A percentile compares a stretch with the other conserved stretches of the same genome.
These are phyloP conservation scores for Bubo scandiacus DNA, from an alignment of 2,113 vertebrate species.

Conservation along the genomic window DNA sequence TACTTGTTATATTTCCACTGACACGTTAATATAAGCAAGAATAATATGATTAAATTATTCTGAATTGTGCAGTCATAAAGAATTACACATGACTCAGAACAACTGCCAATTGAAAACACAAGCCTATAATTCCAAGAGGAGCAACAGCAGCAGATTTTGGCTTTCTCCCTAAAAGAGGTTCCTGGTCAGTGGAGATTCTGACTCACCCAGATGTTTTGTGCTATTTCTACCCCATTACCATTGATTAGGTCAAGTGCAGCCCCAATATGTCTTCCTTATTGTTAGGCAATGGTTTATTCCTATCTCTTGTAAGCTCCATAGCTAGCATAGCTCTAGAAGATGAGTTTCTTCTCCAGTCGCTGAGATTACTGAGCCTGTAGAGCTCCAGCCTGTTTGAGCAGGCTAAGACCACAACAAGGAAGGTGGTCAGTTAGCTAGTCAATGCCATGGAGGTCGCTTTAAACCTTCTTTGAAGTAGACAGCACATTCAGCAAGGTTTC, in stretches of 20 bases:
- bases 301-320: not conserved
- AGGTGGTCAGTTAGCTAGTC: not conserved
- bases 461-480: not conserved
- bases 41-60: conserved; percentile 49
- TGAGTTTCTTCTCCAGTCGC: not conserved
- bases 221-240: not conserved
- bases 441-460: not conserved
- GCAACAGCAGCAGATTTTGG: not conserved
- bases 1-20: conserved; percentile 26
- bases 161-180: not conserved
- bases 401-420: not conserved
- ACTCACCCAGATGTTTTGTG: not conserved
- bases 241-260: not conserved
- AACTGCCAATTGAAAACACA: not conserved
- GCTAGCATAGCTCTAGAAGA: not conserved
- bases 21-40: conserved; percentile 8
- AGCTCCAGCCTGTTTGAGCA: not conserved
- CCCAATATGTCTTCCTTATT: not conserved
- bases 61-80: conserved; percentile 30
- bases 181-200: not conserved
- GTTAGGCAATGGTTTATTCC: not conserved
- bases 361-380: not conserved
- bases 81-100: not conserved
- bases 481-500: not conserved
- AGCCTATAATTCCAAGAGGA: not conserved